These are phyloP conservation scores for Synergus gifuensis DNA, from an alignment of 2,888 invertebrate genomes.

Conservation along the genomic window DNA sequence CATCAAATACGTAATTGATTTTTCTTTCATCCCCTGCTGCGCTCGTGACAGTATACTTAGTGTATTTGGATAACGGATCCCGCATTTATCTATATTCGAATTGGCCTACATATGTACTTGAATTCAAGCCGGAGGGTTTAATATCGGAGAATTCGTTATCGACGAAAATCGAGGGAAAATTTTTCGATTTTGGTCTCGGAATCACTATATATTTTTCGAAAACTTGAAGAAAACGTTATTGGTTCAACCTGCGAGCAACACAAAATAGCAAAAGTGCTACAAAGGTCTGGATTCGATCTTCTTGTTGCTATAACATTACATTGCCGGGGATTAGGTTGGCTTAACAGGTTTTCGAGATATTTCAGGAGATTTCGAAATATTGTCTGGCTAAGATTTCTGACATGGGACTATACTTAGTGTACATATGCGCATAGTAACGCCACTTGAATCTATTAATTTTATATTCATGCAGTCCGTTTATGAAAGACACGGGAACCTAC, in stretches of 20 bases:
- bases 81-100: neutral
- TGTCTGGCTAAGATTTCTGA: neutral
- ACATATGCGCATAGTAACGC: slow-evolving; percentile 15
- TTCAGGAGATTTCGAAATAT: too few species aligned
- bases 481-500: slow-evolving; percentile 32
- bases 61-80: neutral
- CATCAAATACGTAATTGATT: neutral
- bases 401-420: neutral
- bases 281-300: too few species aligned
- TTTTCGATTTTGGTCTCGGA: too few species aligned
- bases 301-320: too few species aligned
- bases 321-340: too few species aligned
- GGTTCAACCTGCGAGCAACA: too few species aligned
- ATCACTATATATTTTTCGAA: too few species aligned
- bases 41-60: neutral
- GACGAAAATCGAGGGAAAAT: neutral
- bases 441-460: slow-evolving; percentile 39
- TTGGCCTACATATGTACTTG: neutral
- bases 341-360: too few species aligned
- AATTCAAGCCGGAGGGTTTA: neutral
- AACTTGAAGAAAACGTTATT: too few species aligned
- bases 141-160: neutral
- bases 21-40: neutral
- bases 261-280: too few species aligned
- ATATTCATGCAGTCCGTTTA: slow-evolving; percentile 36